Base-by-base conservation (phyloP, 1,140 invertebrate genomes). In the Ips typographus region DNA sequence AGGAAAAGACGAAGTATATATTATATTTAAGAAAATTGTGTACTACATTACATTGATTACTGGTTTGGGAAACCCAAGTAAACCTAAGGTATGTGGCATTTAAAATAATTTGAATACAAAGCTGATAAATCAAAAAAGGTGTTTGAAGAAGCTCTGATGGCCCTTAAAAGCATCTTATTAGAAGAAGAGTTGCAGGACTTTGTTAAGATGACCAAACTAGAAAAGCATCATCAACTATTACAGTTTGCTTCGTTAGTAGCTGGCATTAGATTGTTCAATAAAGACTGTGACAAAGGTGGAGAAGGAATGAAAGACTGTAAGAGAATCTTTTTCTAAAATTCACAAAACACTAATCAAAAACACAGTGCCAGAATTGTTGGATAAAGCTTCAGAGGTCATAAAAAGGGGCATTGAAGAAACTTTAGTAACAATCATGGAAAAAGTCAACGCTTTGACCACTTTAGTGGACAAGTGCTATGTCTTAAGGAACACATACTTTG, bases 141-240 rank as follows among this genome's bases (percentile, higher is more conserved):
- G 2, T 77, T 83, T 70, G 82, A 83, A 78, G 87, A 90, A 79
- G 85, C 84, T 2, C 81, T 85, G 66, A 83, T 86, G 44, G 89
- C 90, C 0, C 77, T 92, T 8, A 88, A 90, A 74, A 92, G 90
- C 77, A 85, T 93, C 4, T 90, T 91, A 74, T 85, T 87, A 3
- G 82, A 86, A 58, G 85, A 86, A 1, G 91, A 93, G 74, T 76
- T 92, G 7, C 83, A 83, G 52, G 81, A 85, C 3, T 92, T 91
- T 71, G 82, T 89, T 43, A 78, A 40, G 2, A n/a, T 63, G 82
- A 68, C 71, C 74, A 49, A 84, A 85, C 57, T 86, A 84, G 74
- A 77, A 83, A 72, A 77, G 78, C 6, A 66, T 8, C 65, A 61
- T 41, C 84, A 87, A 44, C 68, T 90, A 4, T 78, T 80, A 43